Conservation (phyloP, 2,888 invertebrate species). For the Gibbula magus region DNA sequence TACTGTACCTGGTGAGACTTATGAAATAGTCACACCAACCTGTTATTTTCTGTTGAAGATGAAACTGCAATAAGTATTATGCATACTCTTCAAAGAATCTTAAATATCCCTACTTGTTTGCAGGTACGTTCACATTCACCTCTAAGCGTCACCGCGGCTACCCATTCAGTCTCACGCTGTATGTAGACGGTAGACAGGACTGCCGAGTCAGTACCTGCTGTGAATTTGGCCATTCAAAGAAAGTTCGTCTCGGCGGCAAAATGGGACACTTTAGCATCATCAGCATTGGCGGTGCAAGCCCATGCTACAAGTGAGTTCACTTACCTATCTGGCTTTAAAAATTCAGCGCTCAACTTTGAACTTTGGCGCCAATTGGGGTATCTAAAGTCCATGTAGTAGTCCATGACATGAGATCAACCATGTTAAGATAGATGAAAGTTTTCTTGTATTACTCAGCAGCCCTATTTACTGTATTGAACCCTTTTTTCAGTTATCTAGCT, state of each 20-base stretch:
- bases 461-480: too few species aligned
- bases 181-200: conserved; percentile 74
- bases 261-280: conserved; percentile 75
- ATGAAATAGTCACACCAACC: too few species aligned
- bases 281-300: conserved; percentile 69
- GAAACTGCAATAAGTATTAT: too few species aligned
- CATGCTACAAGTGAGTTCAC: conserved; percentile 70
- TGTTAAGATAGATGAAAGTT: too few species aligned
- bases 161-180: conserved; percentile 75
- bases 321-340: background rate
- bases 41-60: too few species aligned
- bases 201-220: conserved; percentile 76
- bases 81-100: too few species aligned
- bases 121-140: conserved; percentile 74
- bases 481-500: too few species aligned
- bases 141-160: conserved; percentile 75
- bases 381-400: too few species aligned
- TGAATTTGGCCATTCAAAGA: conserved; percentile 74
- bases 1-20: too few species aligned
- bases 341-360: background rate
- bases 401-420: too few species aligned
- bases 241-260: conserved; percentile 73
- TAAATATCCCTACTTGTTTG: conserved; percentile 39
- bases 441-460: too few species aligned
- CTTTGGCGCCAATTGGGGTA: too few species aligned